phyloP scores from a whole-genome alignment of 2,113 vertebrate genomes.

The Oryzias celebensis region DNA sequence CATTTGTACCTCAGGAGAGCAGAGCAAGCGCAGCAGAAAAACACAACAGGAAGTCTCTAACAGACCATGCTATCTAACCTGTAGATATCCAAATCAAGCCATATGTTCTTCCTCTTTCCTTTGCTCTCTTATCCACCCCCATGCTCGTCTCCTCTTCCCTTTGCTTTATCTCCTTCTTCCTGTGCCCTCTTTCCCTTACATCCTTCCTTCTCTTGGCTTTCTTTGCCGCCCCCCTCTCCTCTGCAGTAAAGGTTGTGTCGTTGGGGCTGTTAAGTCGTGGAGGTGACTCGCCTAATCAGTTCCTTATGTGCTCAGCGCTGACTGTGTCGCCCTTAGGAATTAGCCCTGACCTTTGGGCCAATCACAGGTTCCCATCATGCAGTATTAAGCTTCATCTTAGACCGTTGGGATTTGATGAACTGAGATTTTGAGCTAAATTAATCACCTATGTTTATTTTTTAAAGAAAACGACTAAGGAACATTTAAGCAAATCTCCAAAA shows the following conservation, averaged over 20 bases:
- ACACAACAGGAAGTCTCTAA: conserved; percentile 68
- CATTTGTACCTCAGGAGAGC: conserved; percentile 67
- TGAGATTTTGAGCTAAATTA: conserved; percentile 2
- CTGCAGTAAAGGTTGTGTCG: conserved; percentile 38
- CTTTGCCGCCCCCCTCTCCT: not conserved
- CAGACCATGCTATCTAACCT: conserved; percentile 54
- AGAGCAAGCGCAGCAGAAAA: conserved; percentile 45
- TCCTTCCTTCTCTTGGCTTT: conserved; percentile 13
- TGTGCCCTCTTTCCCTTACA: conserved; percentile 9
- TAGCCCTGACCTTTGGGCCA: conserved; percentile 52
- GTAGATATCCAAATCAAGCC: conserved; percentile 51
- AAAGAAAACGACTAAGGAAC: not conserved
- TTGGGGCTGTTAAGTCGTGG: conserved; percentile 37
- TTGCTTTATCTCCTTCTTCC: conserved; percentile 4
- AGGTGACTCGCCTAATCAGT: conserved; percentile 57
- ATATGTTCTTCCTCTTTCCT: conserved; percentile 68
- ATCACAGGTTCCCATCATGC: conserved; percentile 14
- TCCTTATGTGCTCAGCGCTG: conserved; percentile 54
- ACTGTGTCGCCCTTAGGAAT: conserved; percentile 40
- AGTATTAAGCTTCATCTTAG: conserved; percentile 28
- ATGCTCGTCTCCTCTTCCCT: not conserved
- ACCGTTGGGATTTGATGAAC: conserved; percentile 8
- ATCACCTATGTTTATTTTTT: no score
- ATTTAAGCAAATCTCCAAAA: not conserved
- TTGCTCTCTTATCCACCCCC: conserved; percentile 7